Percentiles rank a stretch among this genome's conserved stretches.
Conservation (phyloP, 1,140 invertebrate genomes). For the Listronotus bonariensis region DNA sequence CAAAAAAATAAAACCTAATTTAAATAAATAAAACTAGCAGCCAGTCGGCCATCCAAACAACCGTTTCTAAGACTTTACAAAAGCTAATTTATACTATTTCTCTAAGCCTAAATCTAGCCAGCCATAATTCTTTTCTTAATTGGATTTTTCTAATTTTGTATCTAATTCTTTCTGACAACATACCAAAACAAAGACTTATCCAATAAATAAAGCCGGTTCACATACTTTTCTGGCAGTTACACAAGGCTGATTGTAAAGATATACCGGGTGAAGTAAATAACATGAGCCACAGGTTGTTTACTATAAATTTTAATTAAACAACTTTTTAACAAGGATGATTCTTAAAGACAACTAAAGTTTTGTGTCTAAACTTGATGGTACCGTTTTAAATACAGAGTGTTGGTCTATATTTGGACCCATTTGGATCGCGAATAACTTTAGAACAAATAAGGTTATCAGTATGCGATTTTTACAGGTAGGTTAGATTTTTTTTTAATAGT, state of each 20-base stretch:
- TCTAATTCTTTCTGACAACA: slow-evolving; percentile 11
- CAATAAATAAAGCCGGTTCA: slow-evolving; percentile 11
- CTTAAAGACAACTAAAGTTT: neutral
- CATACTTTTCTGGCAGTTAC: slow-evolving; percentile 15
- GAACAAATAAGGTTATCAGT: too few species aligned
- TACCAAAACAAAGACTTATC: slow-evolving; percentile 15
- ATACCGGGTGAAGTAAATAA: neutral
- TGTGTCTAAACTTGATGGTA: neutral
- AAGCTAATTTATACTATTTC: slow-evolving; percentile 5
- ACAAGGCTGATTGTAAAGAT: slow-evolving; percentile 3
- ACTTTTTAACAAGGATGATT: neutral
- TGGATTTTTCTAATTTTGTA: slow-evolving; percentile 15
- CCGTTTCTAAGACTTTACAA: too few species aligned
- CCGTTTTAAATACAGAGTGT: neutral
- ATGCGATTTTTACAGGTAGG: too few species aligned
- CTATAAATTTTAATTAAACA: too few species aligned
- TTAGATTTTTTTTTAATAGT: too few species aligned
- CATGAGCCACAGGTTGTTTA: too few species aligned
- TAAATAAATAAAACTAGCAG: too few species aligned
- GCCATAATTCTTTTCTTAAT: slow-evolving; percentile 13
- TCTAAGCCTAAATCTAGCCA: neutral
- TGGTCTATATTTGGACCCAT: too few species aligned
- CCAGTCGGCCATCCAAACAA: too few species aligned
- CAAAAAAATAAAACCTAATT: too few species aligned
- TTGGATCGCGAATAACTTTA: too few species aligned